Evolutionary conservation across 2,888 invertebrate genomes (phyloP), one percentile per base, ranked within the genome.

Genomic region (Sinopyrophorus schimmeli): DNA sequence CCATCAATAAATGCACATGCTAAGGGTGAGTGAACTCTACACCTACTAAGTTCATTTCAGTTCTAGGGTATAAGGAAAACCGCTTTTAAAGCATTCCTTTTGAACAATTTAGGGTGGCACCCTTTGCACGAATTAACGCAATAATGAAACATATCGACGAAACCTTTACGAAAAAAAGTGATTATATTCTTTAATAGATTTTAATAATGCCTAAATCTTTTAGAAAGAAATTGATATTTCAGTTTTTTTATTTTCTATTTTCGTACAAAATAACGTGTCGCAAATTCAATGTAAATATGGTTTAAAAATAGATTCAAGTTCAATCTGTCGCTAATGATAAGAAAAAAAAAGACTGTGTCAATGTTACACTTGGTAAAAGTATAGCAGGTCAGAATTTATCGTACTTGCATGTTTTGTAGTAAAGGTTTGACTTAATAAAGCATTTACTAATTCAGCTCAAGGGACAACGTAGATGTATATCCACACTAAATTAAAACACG

Each of bases 1-100:
- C 1, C 14, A 27, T 32, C 38, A 26, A 39, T 39, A 47, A 38
- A 39, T 38, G 39, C 31, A 39, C 39, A 47, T 32, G 46, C 44
- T 27, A 37, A 27, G 35, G 46, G 46, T 38, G 24, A 32, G 3
- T 32, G 38, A 47, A 47, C 46, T 31, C 23, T 21, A 3, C 4
- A 11, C 12, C 2, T 21, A 5, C 21, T 21, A 21, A 9, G 6
- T 4, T 18, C 5, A 6, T 18, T 5, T 4, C 6, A 18, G 4
- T 4, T 18, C 7, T 3, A 21, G 2, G 21, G 9, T n/a, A n/a
- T 10, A 32, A 20, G 32, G 32, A 9, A 20, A 10, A 18, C 20
- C 12, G 30, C 27, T 31, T 15, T 31, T 5, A 17, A 31, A 17
- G 9, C 17, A 27, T 27, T n/a, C n/a, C 24, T 15, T 10, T 7